phyloP scores from a whole-genome alignment of 2,888 invertebrate genomes.

The Leptinotarsa peninsularis region DNA sequence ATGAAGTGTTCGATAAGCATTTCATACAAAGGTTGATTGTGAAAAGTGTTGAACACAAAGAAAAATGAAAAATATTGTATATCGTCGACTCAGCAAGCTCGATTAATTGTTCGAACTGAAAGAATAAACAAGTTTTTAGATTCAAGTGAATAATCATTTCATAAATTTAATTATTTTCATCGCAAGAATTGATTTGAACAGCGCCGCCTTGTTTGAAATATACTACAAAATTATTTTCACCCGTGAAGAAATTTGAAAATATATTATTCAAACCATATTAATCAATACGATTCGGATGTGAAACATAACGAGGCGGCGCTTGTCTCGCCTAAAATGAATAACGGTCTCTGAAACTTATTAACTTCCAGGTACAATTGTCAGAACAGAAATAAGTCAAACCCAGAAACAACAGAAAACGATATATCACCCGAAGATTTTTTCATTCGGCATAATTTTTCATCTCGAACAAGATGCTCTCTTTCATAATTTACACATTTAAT shows the following conservation, averaged over 20 bases:
- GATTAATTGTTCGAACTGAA: too few species aligned
- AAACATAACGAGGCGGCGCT: conserved; percentile 19
- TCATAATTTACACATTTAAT: conserved; percentile 64
- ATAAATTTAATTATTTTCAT: too few species aligned
- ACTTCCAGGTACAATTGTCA: conserved; percentile 61
- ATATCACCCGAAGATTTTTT: conserved; percentile 63
- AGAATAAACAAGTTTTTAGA: too few species aligned
- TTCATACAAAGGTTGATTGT: too few species aligned
- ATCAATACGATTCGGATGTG: conserved; percentile 10
- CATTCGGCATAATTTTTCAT: conserved; percentile 32
- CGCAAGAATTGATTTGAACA: too few species aligned
- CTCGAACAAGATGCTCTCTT: conserved; percentile 24
- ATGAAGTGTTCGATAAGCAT: too few species aligned
- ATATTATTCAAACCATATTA: conserved; percentile 1
- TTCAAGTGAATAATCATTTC: too few species aligned
- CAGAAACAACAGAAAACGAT: conserved; percentile 60
- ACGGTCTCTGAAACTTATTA: conserved; percentile 46
- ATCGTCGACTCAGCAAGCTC: too few species aligned
- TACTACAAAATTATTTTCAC: neutral
- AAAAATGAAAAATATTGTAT: too few species aligned
- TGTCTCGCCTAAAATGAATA: conserved; percentile 21
- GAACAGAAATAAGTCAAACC: conserved; percentile 58
- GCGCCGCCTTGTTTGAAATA: too few species aligned
- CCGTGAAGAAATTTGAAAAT: neutral
- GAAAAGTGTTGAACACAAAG: too few species aligned